Evolutionary conservation across 2,888 invertebrate genomes (phyloP).

Genomic region (Dynastes grantii): DNA sequence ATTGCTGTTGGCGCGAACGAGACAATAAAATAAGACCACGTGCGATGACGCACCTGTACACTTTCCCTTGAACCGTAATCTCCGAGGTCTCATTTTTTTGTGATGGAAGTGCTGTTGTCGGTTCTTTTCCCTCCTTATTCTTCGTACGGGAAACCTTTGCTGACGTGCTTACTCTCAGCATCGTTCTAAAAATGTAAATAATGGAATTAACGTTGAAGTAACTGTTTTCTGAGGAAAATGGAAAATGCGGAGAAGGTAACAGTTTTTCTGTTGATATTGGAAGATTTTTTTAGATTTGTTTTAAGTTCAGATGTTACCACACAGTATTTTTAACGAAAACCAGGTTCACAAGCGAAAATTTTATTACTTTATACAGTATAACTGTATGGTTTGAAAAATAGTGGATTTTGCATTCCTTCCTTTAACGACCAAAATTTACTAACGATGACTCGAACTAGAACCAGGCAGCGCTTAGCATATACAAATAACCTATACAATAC

Average conservation of each 20-base stretch:
- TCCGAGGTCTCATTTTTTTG: conserved; percentile 18
- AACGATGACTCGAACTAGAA: too few relatives aligned
- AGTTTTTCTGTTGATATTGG: too few relatives aligned
- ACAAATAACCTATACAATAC: not conserved
- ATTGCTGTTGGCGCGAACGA: conserved; percentile 33
- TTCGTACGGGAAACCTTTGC: not conserved
- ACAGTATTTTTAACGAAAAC: too few relatives aligned
- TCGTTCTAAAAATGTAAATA: conserved; percentile 9
- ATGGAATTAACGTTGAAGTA: conserved; percentile 14
- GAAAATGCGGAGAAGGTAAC: too few relatives aligned
- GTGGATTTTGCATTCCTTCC: too few relatives aligned
- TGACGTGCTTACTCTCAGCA: not conserved
- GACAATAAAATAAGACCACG: conserved; percentile 43
- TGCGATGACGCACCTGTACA: conserved; percentile 30
- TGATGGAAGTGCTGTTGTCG: not conserved
- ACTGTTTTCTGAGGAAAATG: not conserved
- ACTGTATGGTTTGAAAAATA: too few relatives aligned
- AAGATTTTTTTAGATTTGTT: too few relatives aligned
- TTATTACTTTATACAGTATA: too few relatives aligned
- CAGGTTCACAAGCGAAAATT: too few relatives aligned
- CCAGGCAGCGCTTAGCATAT: not conserved
- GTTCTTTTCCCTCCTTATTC: not conserved
- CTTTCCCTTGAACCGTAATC: conserved; percentile 32
- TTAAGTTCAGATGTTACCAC: too few relatives aligned
- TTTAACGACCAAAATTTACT: too few relatives aligned